These are phyloP conservation scores for Microcebus tavaratra DNA, from an alignment of 2,113 vertebrate species.

Conservation along the genomic window DNA sequence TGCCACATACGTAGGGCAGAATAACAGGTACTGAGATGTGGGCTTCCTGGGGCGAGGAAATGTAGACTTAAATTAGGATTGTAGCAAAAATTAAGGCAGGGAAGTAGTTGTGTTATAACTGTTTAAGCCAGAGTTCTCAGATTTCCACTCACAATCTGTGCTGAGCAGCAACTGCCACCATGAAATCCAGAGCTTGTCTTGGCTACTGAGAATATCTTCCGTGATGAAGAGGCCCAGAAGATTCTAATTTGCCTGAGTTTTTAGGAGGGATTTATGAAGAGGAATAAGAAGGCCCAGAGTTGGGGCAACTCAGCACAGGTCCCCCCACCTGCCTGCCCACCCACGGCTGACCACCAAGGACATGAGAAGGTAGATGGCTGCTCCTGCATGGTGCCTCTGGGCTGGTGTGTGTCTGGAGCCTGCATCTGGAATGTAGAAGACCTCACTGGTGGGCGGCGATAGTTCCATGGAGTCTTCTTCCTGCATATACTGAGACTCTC, in stretches of 20 bases:
- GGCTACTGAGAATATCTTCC: not conserved
- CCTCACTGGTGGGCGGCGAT: not conserved
- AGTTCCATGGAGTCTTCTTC: not conserved
- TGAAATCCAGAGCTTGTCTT: not conserved
- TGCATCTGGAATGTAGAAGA: not conserved
- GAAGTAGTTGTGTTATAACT: not conserved
- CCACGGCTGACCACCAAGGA: not conserved
- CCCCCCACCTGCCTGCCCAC: rapidly evolving
- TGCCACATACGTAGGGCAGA: not conserved
- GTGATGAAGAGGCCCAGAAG: not conserved
- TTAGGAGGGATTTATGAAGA: not conserved
- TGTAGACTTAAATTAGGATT: not conserved
- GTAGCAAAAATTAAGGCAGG: not conserved
- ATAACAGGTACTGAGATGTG: not conserved
- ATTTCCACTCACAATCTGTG: not conserved
- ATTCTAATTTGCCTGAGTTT: not conserved
- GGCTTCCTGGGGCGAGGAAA: not conserved
- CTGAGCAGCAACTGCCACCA: not conserved
- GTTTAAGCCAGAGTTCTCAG: not conserved
- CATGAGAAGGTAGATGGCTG: not conserved
- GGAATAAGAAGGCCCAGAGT: not conserved
- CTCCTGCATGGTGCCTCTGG: not conserved
- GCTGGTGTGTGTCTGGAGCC: not conserved
- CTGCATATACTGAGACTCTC: not conserved
- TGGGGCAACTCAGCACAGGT: not conserved